Evolutionary conservation across 53 echinoderm and acorn worm species (phyloP), one percentile per base, ranked within the genome.

Genomic region (Stichopus horrens): DNA sequence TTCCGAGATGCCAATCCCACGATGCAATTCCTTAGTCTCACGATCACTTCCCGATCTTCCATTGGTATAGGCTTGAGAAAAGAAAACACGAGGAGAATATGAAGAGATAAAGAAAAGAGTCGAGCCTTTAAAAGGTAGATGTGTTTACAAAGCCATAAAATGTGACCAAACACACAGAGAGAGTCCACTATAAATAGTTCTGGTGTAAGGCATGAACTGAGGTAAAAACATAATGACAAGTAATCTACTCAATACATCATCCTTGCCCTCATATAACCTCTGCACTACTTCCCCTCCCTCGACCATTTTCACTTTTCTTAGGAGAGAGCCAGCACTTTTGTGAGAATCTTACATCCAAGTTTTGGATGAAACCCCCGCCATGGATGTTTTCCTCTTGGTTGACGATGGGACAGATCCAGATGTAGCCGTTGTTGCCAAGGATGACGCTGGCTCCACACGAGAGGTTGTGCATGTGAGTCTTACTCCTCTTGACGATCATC

Each of bases 391-490:
- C 95, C 9, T 94, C 92, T 57, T 92, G 92, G n/a, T 74, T 81
- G 13, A 89, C 86, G 23, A 90, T 93, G 58, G 93, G 92, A 78
- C 92, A 92, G 89, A 98, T 92, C 98, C 98, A 98, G 58, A 98
- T 86, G 60, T 98, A 98, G 16, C 98, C 98, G 74, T 98, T 97
- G 84, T 98, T 98, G 65, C 98, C 98, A 52, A 98, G 93, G 93
- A 98, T 98, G 92, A 98, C 81, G 60, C 93, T 92, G 52, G 95
- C 98, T 9, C 98, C 98, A 19, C 98, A 98, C n/a, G 94, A 86
- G 82, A 98, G 92, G 90, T 96, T 98, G 92, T 98, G 98, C 86
- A 98, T 96, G 90, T 98, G 98, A 0, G 95, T 96, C 90, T 98
- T 98, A n/a, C 97, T 83, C 55, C 98, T 75, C 83, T 96, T 94